These are phyloP conservation scores for Cosmopolites sordidus DNA, from an alignment of 2,888 invertebrate species.

Conservation along the genomic window DNA sequence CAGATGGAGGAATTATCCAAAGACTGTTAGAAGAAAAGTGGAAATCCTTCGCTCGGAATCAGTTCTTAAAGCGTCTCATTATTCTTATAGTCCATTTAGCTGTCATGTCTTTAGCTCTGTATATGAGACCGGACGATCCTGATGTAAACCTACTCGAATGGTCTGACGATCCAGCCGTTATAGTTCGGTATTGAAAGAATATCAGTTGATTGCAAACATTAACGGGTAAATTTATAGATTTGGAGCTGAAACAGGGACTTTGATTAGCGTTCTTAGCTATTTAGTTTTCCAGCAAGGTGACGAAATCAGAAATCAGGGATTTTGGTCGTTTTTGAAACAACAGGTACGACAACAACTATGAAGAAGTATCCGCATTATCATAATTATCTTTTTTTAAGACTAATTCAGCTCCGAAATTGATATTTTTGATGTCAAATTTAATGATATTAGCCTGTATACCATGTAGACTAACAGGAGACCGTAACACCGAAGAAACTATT, in stretches of 20 bases:
- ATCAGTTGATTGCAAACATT: background rate
- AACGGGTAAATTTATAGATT: constrained; percentile 51
- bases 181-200: constrained; percentile 42
- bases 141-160: constrained; percentile 54
- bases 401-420: constrained; percentile 90
- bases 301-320: constrained; percentile 91
- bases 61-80: constrained; percentile 86
- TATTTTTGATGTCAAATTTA: constrained; percentile 88
- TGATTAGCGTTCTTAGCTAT: constrained; percentile 81
- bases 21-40: constrained; percentile 96
- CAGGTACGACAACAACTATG: too few relatives aligned
- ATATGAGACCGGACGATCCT: constrained; percentile 73
- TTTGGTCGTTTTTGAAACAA: constrained; percentile 85
- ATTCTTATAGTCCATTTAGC: constrained; percentile 85
- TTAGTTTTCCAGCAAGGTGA: constrained; percentile 89
- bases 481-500: constrained; percentile 84
- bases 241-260: constrained; percentile 79
- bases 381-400: constrained; percentile 62
- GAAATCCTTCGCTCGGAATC: constrained; percentile 95
- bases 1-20: constrained; percentile 84
- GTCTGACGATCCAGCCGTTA: constrained; percentile 53
- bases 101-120: constrained; percentile 85
- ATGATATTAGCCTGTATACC: constrained; percentile 87
- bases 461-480: constrained; percentile 69
- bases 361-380: too few relatives aligned